phyloP scores from a whole-genome alignment of 2,113 vertebrate genomes.

The Thamnophis sirtalis region DNA sequence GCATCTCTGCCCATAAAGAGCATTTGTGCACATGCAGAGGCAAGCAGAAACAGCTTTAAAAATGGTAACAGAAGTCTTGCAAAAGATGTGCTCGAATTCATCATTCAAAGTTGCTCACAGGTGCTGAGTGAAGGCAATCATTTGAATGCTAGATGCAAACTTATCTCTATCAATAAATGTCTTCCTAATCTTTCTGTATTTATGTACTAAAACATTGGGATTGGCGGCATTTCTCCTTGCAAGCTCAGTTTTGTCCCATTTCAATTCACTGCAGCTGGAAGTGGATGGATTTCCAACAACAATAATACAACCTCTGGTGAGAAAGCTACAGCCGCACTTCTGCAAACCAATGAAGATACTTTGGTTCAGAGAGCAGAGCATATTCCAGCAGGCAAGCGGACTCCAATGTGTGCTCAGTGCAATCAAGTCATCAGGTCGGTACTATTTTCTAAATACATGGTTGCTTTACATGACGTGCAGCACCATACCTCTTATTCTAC shows the following conservation, averaged over 20 bases:
- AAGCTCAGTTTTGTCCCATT: slow-evolving; percentile 12
- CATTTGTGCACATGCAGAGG: not conserved
- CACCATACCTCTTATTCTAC: not conserved
- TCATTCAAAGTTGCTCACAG: not conserved
- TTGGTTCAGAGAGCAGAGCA: slow-evolving; percentile 92
- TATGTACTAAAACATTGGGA: not conserved
- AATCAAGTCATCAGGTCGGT: slow-evolving; percentile 87
- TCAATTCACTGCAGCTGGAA: slow-evolving; percentile 65
- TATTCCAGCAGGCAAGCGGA: slow-evolving; percentile 88
- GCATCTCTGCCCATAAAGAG: not conserved
- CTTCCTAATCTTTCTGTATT: not conserved
- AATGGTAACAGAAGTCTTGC: not conserved
- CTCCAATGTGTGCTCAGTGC: slow-evolving; percentile 91
- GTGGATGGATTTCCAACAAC: slow-evolving; percentile 75
- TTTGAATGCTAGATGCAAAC: not conserved
- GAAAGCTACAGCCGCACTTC: slow-evolving; percentile 61
- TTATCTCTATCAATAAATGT: not conserved
- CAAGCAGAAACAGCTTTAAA: not conserved
- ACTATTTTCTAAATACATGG: not conserved
- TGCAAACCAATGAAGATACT: slow-evolving; percentile 78
- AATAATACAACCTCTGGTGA: slow-evolving; percentile 48
- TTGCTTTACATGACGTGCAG: not conserved
- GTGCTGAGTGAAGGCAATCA: not conserved
- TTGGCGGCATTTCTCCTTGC: not conserved
- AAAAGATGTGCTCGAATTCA: not conserved